phyloP scores from a whole-genome alignment of 2,888 invertebrate genomes.

The Selenia dentaria region DNA sequence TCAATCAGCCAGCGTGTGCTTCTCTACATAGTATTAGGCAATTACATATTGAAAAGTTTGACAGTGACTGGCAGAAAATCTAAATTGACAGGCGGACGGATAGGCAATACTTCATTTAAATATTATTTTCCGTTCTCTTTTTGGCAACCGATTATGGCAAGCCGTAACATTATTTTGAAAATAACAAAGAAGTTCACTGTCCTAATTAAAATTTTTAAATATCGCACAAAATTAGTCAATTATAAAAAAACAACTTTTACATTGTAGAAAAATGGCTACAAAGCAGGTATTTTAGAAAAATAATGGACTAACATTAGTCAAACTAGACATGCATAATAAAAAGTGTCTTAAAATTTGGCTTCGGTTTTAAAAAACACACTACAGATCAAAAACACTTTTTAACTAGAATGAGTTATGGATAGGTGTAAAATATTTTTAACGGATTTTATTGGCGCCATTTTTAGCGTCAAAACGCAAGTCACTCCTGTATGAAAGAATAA shows the following conservation, averaged over 20 bases:
- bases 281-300: slow-evolving; percentile 9
- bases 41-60: no score
- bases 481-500: slow-evolving; percentile 7
- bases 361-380: slow-evolving; percentile 3
- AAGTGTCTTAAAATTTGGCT: slow-evolving; percentile 8
- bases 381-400: slow-evolving; percentile 3
- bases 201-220: no score
- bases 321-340: slow-evolving; percentile 15
- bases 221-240: slow-evolving; percentile 8
- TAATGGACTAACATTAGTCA: slow-evolving; percentile 15
- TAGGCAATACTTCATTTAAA: no score
- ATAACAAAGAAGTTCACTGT: no score
- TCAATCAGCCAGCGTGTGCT: no score
- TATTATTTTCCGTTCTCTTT: no score
- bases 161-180: background rate
- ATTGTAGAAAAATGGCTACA: slow-evolving; percentile 19
- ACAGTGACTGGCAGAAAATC: no score
- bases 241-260: slow-evolving; percentile 2
- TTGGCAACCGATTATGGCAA: no score
- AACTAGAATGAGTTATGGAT: slow-evolving; percentile 5
- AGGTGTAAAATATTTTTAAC: slow-evolving; percentile 1
- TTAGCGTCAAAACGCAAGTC: slow-evolving; percentile 8
- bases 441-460: slow-evolving; percentile 1
- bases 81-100: no score
- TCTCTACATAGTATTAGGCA: no score